These are phyloP conservation scores for Kryptolebias ocellatus DNA, from an alignment of 2,797 vertebrate genomes.

Conservation along the genomic window DNA sequence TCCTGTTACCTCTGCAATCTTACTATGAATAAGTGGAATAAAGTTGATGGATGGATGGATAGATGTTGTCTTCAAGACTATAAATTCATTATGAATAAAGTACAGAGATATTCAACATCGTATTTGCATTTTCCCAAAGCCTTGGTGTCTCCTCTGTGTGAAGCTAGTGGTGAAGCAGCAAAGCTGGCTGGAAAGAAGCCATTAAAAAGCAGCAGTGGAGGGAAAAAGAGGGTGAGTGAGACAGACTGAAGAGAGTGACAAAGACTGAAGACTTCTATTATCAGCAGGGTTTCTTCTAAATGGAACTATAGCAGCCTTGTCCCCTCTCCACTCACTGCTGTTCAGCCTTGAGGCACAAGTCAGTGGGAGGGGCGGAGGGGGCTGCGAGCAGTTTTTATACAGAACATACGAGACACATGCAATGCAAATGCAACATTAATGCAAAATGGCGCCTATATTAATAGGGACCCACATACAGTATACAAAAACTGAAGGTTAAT, in stretches of 20 bases:
- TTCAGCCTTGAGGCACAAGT: conserved; percentile 55
- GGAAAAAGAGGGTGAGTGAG: conserved; percentile 26
- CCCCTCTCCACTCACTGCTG: conserved; percentile 54
- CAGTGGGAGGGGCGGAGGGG: not conserved
- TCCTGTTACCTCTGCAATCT: too few relatives aligned
- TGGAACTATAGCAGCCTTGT: conserved; percentile 62
- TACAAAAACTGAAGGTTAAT: not conserved
- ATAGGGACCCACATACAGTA: not conserved
- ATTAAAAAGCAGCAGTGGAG: conserved; percentile 57
- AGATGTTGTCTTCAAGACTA: conserved; percentile 11
- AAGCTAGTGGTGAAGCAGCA: conserved; percentile 25
- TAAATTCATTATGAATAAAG: conserved; percentile 20
- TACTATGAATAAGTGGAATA: too few relatives aligned
- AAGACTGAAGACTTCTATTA: conserved; percentile 79
- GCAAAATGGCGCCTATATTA: not conserved
- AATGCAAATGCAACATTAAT: not conserved
- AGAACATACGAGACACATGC: conserved; percentile 20
- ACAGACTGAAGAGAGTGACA: conserved; percentile 57
- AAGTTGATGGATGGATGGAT: too few relatives aligned
- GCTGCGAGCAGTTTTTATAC: conserved; percentile 9
- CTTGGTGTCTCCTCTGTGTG: conserved; percentile 31
- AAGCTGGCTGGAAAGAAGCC: conserved; percentile 47
- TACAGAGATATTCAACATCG: conserved; percentile 5
- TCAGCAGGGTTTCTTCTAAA: conserved; percentile 73
- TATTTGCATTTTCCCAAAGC: conserved; percentile 26